phyloP scores from a whole-genome alignment of 2,797 vertebrate species.

The Acestrorhynchus altus region DNA sequence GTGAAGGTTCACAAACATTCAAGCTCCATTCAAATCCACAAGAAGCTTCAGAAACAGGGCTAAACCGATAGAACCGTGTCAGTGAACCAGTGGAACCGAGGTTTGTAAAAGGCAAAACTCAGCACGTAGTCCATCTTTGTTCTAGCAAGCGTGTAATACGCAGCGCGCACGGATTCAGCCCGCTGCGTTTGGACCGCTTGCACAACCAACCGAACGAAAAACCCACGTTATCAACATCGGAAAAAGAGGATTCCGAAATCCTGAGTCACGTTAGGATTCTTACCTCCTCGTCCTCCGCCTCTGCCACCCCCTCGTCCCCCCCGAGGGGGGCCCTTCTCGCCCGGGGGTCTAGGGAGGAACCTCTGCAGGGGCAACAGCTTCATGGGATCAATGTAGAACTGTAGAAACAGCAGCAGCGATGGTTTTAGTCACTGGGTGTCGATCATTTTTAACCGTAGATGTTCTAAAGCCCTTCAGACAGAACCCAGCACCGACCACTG shows the following conservation, averaged over 20 bases:
- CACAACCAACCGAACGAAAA: no score
- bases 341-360: constrained; percentile 93
- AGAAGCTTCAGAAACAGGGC: background rate
- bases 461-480: no score
- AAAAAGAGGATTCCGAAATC: no score
- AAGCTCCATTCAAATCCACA: background rate
- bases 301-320: constrained; percentile 87
- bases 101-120: constrained; percentile 44
- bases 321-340: constrained; percentile 90
- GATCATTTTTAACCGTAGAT: no score
- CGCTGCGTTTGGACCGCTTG: constrained; percentile 40
- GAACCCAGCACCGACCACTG: no score
- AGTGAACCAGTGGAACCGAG: constrained; percentile 66
- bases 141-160: constrained; percentile 67
- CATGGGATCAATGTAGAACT: constrained; percentile 98
- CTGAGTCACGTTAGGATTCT: background rate
- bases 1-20: no score
- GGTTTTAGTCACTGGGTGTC: no score
- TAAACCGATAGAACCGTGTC: constrained; percentile 30
- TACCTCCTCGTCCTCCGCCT: constrained; percentile 85
- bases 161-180: constrained; percentile 46
- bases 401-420: background rate
- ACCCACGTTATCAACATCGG: no score
- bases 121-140: constrained; percentile 63
- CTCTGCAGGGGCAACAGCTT: constrained; percentile 94